A percentile compares a stretch with the other conserved stretches of the same genome.
These are phyloP conservation scores for Siphamia tubifer DNA, from an alignment of 2,113 vertebrate species.

Conservation along the genomic window DNA sequence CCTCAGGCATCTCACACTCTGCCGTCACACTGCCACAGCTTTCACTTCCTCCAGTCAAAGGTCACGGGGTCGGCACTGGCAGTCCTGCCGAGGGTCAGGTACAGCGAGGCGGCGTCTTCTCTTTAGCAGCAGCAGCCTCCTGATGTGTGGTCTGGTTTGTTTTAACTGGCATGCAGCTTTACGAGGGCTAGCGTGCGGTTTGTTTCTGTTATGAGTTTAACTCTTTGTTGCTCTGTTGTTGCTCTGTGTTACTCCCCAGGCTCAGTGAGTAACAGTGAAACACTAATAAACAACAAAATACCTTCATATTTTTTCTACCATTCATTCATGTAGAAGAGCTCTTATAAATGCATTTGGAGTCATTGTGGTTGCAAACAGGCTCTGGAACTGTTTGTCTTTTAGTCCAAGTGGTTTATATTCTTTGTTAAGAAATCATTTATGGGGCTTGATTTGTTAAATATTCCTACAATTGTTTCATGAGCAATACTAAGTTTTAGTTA, in stretches of 20 bases:
- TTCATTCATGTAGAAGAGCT: not conserved
- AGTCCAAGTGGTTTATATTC: not conserved
- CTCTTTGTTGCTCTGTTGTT: slow-evolving; percentile 12
- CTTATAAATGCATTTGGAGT: not conserved
- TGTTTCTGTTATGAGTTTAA: slow-evolving; percentile 38
- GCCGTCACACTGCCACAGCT: slow-evolving; percentile 55
- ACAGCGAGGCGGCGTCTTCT: slow-evolving; percentile 3
- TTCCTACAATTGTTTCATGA: not conserved
- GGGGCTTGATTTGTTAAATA: not conserved
- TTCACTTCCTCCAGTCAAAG: slow-evolving; percentile 72
- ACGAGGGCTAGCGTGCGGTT: slow-evolving; percentile 29
- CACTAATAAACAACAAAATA: not conserved
- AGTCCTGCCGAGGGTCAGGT: slow-evolving; percentile 61
- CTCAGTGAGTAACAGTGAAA: not conserved
- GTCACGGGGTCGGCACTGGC: slow-evolving; percentile 57
- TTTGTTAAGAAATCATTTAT: not conserved
- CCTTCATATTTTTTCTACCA: not conserved
- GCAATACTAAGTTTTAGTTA: not conserved
- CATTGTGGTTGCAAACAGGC: not conserved
- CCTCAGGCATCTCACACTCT: slow-evolving; percentile 63
- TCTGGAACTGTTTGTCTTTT: not conserved
- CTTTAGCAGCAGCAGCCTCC: slow-evolving; percentile 39
- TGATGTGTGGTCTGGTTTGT: slow-evolving; percentile 74
- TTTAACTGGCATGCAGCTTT: slow-evolving; percentile 65
- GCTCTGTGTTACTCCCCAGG: not conserved